phyloP scores from a whole-genome alignment of 2,113 vertebrate genomes.

The Aspiorhynchus laticeps region DNA sequence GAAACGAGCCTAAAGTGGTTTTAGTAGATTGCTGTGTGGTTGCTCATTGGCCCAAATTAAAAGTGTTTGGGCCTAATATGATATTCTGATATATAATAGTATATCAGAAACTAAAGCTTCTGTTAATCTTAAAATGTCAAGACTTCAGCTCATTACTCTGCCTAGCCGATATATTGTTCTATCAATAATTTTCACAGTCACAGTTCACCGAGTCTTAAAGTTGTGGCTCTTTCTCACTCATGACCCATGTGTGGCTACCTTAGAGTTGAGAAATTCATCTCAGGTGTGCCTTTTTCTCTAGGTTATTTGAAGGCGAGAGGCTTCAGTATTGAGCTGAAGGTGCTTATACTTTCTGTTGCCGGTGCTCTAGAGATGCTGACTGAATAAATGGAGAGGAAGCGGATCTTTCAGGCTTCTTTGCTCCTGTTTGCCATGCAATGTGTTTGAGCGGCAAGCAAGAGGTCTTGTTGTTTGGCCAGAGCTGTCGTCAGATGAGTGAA shows the following conservation, averaged over 20 bases:
- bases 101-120: not conserved
- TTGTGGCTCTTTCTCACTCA: not conserved
- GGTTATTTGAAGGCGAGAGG: constrained; percentile 24
- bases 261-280: not conserved
- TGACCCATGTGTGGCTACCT: not conserved
- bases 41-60: not conserved
- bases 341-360: not conserved
- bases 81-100: not conserved
- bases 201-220: not conserved
- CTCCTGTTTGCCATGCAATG: not conserved
- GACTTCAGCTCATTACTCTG: not conserved
- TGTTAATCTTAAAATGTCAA: not conserved
- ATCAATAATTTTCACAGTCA: constrained; percentile 10
- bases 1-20: too few relatives aligned
- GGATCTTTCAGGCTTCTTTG: not conserved
- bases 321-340: constrained; percentile 11
- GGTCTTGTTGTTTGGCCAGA: constrained; percentile 18
- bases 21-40: too few relatives aligned
- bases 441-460: not conserved
- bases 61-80: not conserved
- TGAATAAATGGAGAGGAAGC: constrained; percentile 33
- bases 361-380: not conserved
- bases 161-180: not conserved
- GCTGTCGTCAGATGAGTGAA: constrained; percentile 17
- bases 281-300: constrained; percentile 15